These are phyloP conservation scores for Morpho achilles DNA, from an alignment of 2,888 invertebrate species.

Conservation along the genomic window DNA sequence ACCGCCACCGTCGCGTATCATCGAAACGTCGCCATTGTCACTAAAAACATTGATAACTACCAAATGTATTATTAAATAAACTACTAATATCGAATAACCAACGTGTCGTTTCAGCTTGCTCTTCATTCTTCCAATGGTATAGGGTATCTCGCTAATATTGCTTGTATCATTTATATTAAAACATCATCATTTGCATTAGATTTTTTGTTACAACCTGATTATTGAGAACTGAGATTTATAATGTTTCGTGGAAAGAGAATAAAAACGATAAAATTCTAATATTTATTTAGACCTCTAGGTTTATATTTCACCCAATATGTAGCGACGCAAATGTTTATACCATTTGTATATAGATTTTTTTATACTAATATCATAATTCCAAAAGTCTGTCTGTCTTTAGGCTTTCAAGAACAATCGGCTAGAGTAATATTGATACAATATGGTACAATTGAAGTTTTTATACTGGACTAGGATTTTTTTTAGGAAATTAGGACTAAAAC, in stretches of 20 bases:
- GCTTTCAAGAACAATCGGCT: too few relatives aligned
- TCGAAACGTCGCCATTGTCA: slow-evolving; percentile 15
- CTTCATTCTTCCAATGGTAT: slow-evolving; percentile 33
- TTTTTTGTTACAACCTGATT: slow-evolving; percentile 36
- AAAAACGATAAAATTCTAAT: slow-evolving; percentile 11
- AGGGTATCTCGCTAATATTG: slow-evolving; percentile 41
- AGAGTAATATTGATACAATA: too few relatives aligned
- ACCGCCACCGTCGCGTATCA: slow-evolving; percentile 37
- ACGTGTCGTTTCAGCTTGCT: slow-evolving; percentile 31
- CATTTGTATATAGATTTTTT: too few relatives aligned
- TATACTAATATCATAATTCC: too few relatives aligned
- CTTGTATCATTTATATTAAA: slow-evolving; percentile 48
- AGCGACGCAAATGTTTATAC: neutral
- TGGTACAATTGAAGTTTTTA: too few relatives aligned
- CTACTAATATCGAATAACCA: slow-evolving; percentile 3
- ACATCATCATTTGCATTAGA: slow-evolving; percentile 37
- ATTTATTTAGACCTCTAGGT: slow-evolving; percentile 9
- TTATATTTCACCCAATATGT: neutral
- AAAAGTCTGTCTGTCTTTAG: too few relatives aligned
- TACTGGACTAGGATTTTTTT: too few relatives aligned
- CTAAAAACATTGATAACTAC: slow-evolving; percentile 12
- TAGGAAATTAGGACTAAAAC: too few relatives aligned
- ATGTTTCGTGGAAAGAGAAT: slow-evolving; percentile 13
- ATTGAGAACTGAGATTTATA: slow-evolving; percentile 16
- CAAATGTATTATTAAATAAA: slow-evolving; percentile 12